Base-by-base conservation (phyloP, 1,140 invertebrate species). In the Anthonomus grandis region DNA sequence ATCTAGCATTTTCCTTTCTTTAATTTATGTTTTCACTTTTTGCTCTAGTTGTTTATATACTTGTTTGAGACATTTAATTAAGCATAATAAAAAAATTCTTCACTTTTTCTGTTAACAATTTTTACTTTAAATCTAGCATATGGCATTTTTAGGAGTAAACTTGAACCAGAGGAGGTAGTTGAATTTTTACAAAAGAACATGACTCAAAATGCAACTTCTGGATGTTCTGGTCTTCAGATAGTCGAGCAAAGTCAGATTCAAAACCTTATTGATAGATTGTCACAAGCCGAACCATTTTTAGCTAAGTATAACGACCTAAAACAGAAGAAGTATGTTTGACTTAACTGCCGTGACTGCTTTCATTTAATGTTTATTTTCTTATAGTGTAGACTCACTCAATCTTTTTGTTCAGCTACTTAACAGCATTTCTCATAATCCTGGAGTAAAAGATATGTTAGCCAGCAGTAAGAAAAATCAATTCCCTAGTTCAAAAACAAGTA, bases 261-360 rank as follows among this genome's bases (percentile, higher is more conserved):
- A 45, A 54, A 75, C 24, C 64, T 81, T 5, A 70, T 73, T 3
- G 74, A 74, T 68, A 68, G 70, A 63, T 68, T 74, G 6, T 58
- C 69, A 13, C 69, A 76, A 59, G 65, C 74, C 19, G 73, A 76
- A 57, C 60, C 70, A 12, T 79, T 81, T 64, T 17, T 76, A 13
- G 67, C 73, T 49, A 80, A 80, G 64, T 79, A 76, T 67, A 75
- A 80, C 56, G 76, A 80, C 57, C 61, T 80, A 2, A 76, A 75
- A 63, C 68, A 75, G 12, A 80, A 78, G 65, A 80, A 80, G 78
- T 79, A 70, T 63, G 62, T 49, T 39, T 41, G 3, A 45, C 51
- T 39, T 15, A 47, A 25, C 10, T 15, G 17, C 5, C 37, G 17
- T 9, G 17, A 8, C 5, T 39, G 17, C 37, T n/a, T n/a, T n/a